A percentile compares a stretch with the other conserved stretches of the same genome.
Conservation (phyloP, 2,113 vertebrate genomes). For the Prinia subflava region DNA sequence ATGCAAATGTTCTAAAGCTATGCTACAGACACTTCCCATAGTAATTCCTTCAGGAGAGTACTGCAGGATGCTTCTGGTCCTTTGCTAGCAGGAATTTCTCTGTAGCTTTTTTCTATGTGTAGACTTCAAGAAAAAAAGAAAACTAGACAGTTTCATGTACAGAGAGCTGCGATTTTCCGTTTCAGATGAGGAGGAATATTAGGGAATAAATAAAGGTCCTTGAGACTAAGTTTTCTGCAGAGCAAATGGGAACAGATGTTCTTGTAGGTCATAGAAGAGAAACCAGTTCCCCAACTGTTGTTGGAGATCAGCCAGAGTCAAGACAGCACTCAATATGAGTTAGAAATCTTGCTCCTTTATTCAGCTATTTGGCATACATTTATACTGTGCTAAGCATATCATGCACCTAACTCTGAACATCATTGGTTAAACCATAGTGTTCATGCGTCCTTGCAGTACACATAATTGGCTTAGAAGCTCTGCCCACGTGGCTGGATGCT, state of each 20-base stretch:
- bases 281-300: neutral
- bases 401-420: too few species aligned
- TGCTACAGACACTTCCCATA: neutral
- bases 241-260: neutral
- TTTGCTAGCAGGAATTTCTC: neutral
- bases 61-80: neutral
- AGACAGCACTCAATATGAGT: too few species aligned
- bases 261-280: neutral
- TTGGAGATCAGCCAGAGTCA: too few species aligned
- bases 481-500: too few species aligned
- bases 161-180: neutral
- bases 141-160: fast-evolving
- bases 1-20: neutral
- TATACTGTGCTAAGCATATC: too few species aligned
- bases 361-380: too few species aligned
- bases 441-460: too few species aligned
- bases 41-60: neutral
- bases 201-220: neutral
- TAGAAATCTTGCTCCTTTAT: too few species aligned
- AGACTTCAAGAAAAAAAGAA: neutral
- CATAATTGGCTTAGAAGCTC: too few species aligned
- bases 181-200: neutral
- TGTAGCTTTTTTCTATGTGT: neutral
- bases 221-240: neutral
- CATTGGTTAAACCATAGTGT: too few species aligned